Percentiles rank a stretch among this genome's conserved stretches.
Conservation (phyloP, 2,888 invertebrate genomes). For the Oxystoma pomonae region DNA sequence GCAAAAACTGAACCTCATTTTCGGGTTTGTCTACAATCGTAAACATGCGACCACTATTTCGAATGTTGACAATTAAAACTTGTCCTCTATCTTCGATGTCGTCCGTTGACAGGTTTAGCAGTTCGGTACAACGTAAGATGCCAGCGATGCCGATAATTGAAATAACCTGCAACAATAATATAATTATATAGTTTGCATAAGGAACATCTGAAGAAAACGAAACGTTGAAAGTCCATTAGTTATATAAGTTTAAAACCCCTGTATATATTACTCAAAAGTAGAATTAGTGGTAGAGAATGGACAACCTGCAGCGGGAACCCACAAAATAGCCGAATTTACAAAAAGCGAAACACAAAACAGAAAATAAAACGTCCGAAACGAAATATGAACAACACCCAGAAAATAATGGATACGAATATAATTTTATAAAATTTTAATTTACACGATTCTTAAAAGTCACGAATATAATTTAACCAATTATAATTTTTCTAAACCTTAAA, state of each 20-base stretch:
- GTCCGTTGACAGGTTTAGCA: background rate
- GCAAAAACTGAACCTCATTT: background rate
- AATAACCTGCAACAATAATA: background rate
- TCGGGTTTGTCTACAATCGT: background rate
- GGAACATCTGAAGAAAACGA: background rate
- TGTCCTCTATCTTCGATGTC: background rate
- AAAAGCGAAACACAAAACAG: too few relatives aligned
- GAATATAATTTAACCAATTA: too few relatives aligned
- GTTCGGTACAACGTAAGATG: background rate
- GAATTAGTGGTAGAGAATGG: too few relatives aligned
- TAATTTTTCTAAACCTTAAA: too few relatives aligned
- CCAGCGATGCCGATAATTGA: background rate
- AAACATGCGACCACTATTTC: background rate
- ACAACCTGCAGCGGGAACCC: too few relatives aligned
- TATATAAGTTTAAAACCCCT: background rate
- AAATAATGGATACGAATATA: too few relatives aligned
- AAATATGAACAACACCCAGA: too few relatives aligned
- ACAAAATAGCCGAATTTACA: too few relatives aligned
- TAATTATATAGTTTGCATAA: background rate
- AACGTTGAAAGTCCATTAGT: background rate
- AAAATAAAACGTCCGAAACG: too few relatives aligned
- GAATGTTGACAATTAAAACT: background rate
- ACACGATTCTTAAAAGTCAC: too few relatives aligned
- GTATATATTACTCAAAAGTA: background rate
- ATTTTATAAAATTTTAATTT: too few relatives aligned